Base-by-base conservation (phyloP, 2,797 vertebrate genomes). In the Eleutherodactylus coqui region DNA sequence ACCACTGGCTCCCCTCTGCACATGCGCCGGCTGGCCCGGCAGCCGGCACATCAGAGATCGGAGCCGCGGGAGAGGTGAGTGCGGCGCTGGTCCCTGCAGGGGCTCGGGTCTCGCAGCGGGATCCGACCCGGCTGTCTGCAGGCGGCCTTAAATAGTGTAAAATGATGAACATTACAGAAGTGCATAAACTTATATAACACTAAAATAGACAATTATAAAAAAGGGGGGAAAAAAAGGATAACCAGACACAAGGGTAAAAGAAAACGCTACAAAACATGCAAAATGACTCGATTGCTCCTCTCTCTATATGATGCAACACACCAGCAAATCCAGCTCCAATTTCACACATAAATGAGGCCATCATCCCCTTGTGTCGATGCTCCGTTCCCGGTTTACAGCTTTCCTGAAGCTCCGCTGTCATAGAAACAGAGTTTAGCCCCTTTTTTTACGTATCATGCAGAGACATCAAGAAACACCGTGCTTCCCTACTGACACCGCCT, bases 401-500 rank as follows among this genome's bases (percentile, higher is more conserved):
- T 53, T 78, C 85, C 85, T 75, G 55, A 34, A 76, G 85, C 78
- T 86, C 70, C 27, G 85, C 79, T 86, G 85, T 79, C 85, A 86
- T 86, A 86, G 85, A 75, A 86, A 86, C 85, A 29, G 70, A 41
- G 70, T 76, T 67, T 75, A 62, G 51, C 70, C 27, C 38, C 24
- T 24, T 49, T 72, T 69, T 70, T 73, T 29, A 75, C 36, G 38
- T 75, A 70, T 51, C 38, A 83, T 53, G 29, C 75, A 32, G 64
- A 73, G 27, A 79, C 53, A 80, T 60, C 13, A 80, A 81, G 77
- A 72, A 69, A 75, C 69, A 36, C n/a, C 47, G 84, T 41, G 43
- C 19, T 78, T n/a, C 45, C 47, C 77, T 62, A 47, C 77, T 41
- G 69, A 80, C 69, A 75, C 51, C 19, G 84, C 84, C 77, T 45